phyloP scores from a whole-genome alignment of 2,113 vertebrate genomes.

The Meriones unguiculatus region DNA sequence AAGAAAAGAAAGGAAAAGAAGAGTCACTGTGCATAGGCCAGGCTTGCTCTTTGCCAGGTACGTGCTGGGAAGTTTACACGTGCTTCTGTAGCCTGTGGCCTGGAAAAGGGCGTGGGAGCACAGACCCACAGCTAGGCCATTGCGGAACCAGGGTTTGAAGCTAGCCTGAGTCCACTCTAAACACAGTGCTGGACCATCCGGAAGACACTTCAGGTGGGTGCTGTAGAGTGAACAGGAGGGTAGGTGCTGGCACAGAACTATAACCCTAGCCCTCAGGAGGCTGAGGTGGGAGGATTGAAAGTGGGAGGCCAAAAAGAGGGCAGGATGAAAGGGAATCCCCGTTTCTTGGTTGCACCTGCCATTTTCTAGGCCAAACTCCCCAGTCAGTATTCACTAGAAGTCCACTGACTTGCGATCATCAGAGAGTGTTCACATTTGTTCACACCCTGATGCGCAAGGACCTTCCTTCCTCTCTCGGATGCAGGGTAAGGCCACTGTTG shows the following conservation, averaged over 20 bases:
- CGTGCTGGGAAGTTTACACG: background rate
- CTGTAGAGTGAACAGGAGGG: background rate
- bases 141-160: background rate
- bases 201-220: background rate
- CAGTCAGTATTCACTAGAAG: background rate
- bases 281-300: background rate
- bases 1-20: background rate
- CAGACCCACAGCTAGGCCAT: background rate
- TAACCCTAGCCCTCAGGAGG: background rate
- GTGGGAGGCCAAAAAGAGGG: background rate
- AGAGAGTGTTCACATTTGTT: background rate
- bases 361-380: background rate
- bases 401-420: background rate
- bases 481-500: background rate
- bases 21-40: background rate
- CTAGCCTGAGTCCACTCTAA: background rate
- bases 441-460: background rate
- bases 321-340: background rate
- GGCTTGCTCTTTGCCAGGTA: background rate
- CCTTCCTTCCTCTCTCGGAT: accelerated
- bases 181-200: no score
- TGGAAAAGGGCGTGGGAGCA: background rate
- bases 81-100: accelerated
- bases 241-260: background rate
- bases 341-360: background rate